phyloP scores from a whole-genome alignment of 1,140 invertebrate species.

The Apocrypta bakeri region DNA sequence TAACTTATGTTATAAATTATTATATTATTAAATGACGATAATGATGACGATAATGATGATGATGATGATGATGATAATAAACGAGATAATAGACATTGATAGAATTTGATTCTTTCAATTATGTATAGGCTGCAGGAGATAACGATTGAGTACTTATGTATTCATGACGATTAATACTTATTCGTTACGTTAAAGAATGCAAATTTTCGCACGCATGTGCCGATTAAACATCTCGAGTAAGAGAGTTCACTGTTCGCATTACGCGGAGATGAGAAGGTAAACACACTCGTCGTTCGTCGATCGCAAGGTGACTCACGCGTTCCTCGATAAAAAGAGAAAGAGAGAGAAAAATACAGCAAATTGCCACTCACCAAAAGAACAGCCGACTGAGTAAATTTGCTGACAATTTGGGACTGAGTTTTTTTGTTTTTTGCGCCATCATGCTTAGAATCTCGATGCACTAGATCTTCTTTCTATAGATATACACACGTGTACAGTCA shows the following conservation, averaged over 20 bases:
- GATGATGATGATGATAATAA: too few species aligned
- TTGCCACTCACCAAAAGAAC: conserved; percentile 30
- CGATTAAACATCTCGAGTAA: too few species aligned
- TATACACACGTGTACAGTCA: too few species aligned
- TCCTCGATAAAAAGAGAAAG: not conserved
- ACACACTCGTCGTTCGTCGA: too few species aligned
- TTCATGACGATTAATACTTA: not conserved
- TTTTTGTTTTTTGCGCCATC: not conserved
- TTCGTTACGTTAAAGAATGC: not conserved
- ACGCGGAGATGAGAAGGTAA: not conserved
- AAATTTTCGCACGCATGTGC: not conserved
- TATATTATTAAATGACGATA: not conserved
- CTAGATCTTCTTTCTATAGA: not conserved
- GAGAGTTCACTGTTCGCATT: not conserved
- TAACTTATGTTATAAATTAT: conserved; percentile 5
- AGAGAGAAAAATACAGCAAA: not conserved
- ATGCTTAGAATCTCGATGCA: not conserved
- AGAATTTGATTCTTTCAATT: not conserved
- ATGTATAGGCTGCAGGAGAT: too few species aligned
- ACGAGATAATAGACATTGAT: too few species aligned
- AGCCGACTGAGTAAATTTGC: conserved; percentile 6
- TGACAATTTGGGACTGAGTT: conserved; percentile 25
- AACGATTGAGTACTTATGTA: not conserved
- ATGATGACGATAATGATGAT: too few species aligned
- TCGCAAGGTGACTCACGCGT: not conserved